Base-by-base conservation (phyloP, 2,113 vertebrate species). In the Lepisosteus osseus region DNA sequence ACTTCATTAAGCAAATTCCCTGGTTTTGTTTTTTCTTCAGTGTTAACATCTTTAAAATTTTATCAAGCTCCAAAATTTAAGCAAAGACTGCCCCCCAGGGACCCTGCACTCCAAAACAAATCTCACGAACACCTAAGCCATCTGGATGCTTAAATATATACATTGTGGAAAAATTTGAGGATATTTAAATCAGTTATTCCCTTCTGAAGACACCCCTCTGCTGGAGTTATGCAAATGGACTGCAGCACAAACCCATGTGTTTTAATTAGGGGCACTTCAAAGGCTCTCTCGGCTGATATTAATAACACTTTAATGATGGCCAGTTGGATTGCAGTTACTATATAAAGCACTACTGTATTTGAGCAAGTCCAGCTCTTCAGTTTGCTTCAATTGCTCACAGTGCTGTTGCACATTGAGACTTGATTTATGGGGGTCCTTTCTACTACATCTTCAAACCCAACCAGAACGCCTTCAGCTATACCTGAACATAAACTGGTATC, bases 321-420 rank as follows among this genome's bases (percentile, higher is more conserved):
- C 78, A 80, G 79, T 73, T 11, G 65, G 77, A 70, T 70, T 83
- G 76, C 85, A 78, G 80, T 55, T 54, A 73, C 82, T 83, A 84
- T 76, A 86, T 82, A 79, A 85, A 87, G 79, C 77, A 72, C 76
- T 29, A 79, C 64, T 61, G 73, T 77, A 70, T 72, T 81, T 78
- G 83, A 78, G 74, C 73, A 29, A 64, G 54, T 67, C 70, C 75
- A 78, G 65, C 63, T 65, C 79, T 76, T 42, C 11, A 40, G 57
- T 42, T 74, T 17, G 65, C 66, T 75, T 78, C 73, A 56, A 69
- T 63, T 14, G 14, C 66, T 75, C 6, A n/a, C 70, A 73, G 45
- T 66, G 70, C 51, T 74, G 29, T 29, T 29, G 29, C 29, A 29
- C 47, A 51, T 6, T 5, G 47, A 51, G 47, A 1, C 9, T 51